These are phyloP conservation scores for Trachemys scripta DNA, from an alignment of 2,113 vertebrate genomes.

Conservation along the genomic window DNA sequence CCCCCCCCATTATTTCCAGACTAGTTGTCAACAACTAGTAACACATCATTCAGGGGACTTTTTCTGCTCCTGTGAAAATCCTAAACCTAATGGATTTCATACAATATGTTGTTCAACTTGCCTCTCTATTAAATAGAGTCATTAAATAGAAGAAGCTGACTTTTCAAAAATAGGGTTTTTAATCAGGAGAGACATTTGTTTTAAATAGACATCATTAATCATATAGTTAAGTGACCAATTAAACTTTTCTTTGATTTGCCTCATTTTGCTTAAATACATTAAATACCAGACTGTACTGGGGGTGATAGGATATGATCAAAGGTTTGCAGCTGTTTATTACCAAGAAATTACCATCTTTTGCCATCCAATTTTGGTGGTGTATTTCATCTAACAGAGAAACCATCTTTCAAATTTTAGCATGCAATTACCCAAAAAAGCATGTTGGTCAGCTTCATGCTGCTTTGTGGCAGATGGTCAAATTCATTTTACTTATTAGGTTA, in stretches of 20 bases:
- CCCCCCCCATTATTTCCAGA: constrained; percentile 56
- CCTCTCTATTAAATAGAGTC: constrained; percentile 62
- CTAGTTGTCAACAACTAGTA: constrained; percentile 50
- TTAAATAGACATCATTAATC: constrained; percentile 72
- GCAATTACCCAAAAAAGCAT: not conserved
- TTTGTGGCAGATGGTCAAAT: not conserved
- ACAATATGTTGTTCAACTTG: constrained; percentile 61
- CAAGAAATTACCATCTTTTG: constrained; percentile 41
- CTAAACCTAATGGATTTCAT: constrained; percentile 68
- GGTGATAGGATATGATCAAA: constrained; percentile 46
- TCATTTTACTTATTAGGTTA: not conserved
- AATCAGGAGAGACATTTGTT: constrained; percentile 59
- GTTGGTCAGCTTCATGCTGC: not conserved
- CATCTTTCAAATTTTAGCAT: not conserved
- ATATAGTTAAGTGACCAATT: constrained; percentile 70
- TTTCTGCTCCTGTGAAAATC: constrained; percentile 52
- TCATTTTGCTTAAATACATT: constrained; percentile 60
- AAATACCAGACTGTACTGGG: constrained; percentile 26
- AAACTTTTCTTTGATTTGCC: constrained; percentile 65
- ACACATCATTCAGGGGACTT: not conserved
- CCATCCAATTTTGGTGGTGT: not conserved
- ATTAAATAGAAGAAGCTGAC: constrained; percentile 62
- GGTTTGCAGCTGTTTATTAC: constrained; percentile 16
- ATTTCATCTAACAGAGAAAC: not conserved
- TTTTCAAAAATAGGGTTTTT: constrained; percentile 75